These are phyloP conservation scores for Ceyx cyanopectus DNA, from an alignment of 2,113 vertebrate species.

Conservation along the genomic window DNA sequence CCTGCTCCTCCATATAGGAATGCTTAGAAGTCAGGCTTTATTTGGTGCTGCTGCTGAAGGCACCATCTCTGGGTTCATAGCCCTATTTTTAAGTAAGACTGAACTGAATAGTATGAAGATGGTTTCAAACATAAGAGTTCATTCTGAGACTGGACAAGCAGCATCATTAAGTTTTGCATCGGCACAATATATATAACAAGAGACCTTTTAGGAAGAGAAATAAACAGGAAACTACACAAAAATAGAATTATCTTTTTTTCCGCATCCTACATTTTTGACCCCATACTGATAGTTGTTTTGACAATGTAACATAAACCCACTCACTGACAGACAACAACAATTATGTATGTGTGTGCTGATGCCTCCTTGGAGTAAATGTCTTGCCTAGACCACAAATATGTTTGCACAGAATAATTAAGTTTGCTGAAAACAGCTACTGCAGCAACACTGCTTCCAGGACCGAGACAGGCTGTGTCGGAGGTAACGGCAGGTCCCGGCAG, in stretches of 20 bases:
- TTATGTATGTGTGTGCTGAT: not conserved
- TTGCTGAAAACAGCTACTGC: not conserved
- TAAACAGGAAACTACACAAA: slow-evolving; percentile 38
- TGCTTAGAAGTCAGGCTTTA: not conserved
- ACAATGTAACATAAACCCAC: slow-evolving; percentile 24
- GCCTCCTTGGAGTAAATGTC: slow-evolving; percentile 13
- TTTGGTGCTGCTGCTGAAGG: not conserved
- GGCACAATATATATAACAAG: not conserved
- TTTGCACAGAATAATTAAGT: not conserved
- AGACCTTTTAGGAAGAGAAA: not conserved
- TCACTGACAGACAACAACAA: not conserved
- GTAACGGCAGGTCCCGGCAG: not conserved
- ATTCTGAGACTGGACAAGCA: not conserved
- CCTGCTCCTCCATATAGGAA: not conserved
- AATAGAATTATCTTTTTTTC: not conserved
- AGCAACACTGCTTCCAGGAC: not conserved
- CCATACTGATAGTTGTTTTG: slow-evolving; percentile 4
- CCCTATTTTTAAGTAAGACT: not conserved
- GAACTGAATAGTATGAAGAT: not conserved
- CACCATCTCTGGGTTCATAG: not conserved
- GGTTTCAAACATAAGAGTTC: not conserved
- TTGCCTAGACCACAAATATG: not conserved
- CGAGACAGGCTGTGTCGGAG: not conserved
- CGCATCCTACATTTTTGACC: slow-evolving; percentile 23
- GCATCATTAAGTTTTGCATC: accelerated